These are phyloP conservation scores for Malthinus seriepunctatus DNA, from an alignment of 2,888 invertebrate species.

Conservation along the genomic window DNA sequence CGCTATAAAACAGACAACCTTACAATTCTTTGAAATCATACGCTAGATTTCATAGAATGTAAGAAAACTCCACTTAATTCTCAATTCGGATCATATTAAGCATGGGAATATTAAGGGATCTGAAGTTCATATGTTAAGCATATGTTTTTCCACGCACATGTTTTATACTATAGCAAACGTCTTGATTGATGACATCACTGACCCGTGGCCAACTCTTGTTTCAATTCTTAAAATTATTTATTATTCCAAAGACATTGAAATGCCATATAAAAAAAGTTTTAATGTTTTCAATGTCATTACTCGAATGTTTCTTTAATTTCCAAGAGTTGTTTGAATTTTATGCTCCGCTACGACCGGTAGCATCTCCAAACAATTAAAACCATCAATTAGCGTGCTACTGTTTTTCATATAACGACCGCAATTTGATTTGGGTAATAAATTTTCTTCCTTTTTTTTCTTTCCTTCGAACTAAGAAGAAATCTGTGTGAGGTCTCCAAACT, in stretches of 20 bases:
- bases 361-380: conserved; percentile 5
- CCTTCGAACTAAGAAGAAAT: neutral
- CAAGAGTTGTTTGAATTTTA: too few relatives aligned
- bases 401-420: conserved; percentile 13
- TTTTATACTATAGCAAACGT: conserved; percentile 31
- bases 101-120: conserved; percentile 38
- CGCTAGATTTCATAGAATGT: conserved; percentile 22
- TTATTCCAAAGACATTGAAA: neutral
- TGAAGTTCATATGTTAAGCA: conserved; percentile 42
- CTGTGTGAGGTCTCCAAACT: conserved; percentile 2
- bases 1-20: too few relatives aligned
- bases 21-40: conserved; percentile 11
- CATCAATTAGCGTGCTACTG: conserved; percentile 12
- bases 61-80: conserved; percentile 21
- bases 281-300: too few relatives aligned
- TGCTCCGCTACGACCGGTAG: conserved; percentile 4
- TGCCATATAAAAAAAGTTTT: too few relatives aligned
- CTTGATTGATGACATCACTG: conserved; percentile 48
- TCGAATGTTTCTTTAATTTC: too few relatives aligned
- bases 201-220: conserved; percentile 44
- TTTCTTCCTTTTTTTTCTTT: neutral
- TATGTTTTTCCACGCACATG: conserved; percentile 39
- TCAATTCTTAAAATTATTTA: neutral
- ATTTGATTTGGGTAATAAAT: conserved; percentile 17
- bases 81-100: conserved; percentile 28